Base-by-base conservation (phyloP, 2,888 invertebrate species). In the Neocrepidodera transversa region DNA sequence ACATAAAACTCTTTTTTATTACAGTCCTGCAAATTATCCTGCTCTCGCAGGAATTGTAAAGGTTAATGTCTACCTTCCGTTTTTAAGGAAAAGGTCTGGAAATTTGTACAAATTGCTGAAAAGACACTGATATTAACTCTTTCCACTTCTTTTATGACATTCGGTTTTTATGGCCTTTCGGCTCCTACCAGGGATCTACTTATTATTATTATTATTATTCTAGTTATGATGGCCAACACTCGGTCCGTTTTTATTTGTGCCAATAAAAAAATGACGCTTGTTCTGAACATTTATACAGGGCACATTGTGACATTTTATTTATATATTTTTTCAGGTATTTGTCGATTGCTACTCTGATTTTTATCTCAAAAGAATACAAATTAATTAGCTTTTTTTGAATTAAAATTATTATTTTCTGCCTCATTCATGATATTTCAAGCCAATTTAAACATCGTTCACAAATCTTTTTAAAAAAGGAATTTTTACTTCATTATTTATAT, bases 1-100 rank as follows among this genome's bases (percentile, higher is more conserved):
- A 69, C 74, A 75, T 76, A 77, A 76, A 77, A 74, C 67, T 57
- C 61, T 70, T 70, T 70, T 76, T 76, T 76, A 77, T 76, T 76
- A 74, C 74, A 74, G 73, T 74, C 75, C 75, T 72, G 71, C 68
- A 73, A 74, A 76, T 70, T 73, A 74, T 71, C 72, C 68, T 66
- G 68, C 68, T 71, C 71, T 73, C 61, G 50, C 57, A 64, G 69
- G 70, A 66, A 68, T 69, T 68, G 66, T 67, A 70, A 70, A 70
- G 69, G 69, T 70, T 71, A 71, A 71, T 69, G 68, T 63, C 62
- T 65, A 64, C 63, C 68, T 69, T 66, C 60, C 67, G 67, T 66
- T 70, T n/a, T 67, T 63, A 62, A 68, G 65, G 65, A 63, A 64
- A 68, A 67, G 72, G 71, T 60, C 63, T 57, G 58, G 58, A 60